These are phyloP conservation scores for Brotula barbata DNA, from an alignment of 2,797 vertebrate genomes.

Conservation along the genomic window DNA sequence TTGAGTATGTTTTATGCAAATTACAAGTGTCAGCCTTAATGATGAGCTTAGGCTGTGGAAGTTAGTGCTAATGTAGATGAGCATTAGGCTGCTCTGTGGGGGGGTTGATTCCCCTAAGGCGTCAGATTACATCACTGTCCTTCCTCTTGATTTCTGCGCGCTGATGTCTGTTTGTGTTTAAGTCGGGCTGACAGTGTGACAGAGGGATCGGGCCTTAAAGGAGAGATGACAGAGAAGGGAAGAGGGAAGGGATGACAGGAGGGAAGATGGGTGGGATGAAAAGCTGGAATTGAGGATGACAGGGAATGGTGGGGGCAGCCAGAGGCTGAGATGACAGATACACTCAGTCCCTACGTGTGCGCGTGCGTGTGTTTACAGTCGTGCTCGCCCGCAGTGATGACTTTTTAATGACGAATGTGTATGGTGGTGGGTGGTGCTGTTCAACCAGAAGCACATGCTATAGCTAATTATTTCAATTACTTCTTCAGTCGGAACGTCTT, in stretches of 20 bases:
- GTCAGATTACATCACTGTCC: slow-evolving; percentile 56
- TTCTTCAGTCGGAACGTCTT: background rate
- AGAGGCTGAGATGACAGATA: slow-evolving; percentile 21
- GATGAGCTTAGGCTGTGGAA: slow-evolving; percentile 26
- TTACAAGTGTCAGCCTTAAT: slow-evolving; percentile 35
- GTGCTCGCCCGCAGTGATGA: background rate
- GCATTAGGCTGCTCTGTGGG: slow-evolving; percentile 39
- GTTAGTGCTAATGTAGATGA: slow-evolving; percentile 49
- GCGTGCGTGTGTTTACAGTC: slow-evolving; percentile 1
- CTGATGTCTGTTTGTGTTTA: slow-evolving; percentile 45
- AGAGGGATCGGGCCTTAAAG: slow-evolving; percentile 49
- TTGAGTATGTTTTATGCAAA: slow-evolving; percentile 32
- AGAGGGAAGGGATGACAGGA: slow-evolving; percentile 32
- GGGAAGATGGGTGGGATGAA: slow-evolving; percentile 4
- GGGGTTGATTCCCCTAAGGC: slow-evolving; percentile 34
- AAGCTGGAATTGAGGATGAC: slow-evolving; percentile 8
- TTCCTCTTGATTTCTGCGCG: slow-evolving; percentile 35
- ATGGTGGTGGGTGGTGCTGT: background rate
- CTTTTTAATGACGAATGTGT: slow-evolving; percentile 5
- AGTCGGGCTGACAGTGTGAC: slow-evolving; percentile 48
- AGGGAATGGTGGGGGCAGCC: slow-evolving; percentile 29
- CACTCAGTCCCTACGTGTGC: slow-evolving; percentile 4
- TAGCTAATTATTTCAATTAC: background rate
- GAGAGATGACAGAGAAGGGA: slow-evolving; percentile 49
- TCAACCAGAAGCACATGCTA: background rate